phyloP scores from a whole-genome alignment of 2,797 vertebrate species.

The Leptoclinus maculatus region DNA sequence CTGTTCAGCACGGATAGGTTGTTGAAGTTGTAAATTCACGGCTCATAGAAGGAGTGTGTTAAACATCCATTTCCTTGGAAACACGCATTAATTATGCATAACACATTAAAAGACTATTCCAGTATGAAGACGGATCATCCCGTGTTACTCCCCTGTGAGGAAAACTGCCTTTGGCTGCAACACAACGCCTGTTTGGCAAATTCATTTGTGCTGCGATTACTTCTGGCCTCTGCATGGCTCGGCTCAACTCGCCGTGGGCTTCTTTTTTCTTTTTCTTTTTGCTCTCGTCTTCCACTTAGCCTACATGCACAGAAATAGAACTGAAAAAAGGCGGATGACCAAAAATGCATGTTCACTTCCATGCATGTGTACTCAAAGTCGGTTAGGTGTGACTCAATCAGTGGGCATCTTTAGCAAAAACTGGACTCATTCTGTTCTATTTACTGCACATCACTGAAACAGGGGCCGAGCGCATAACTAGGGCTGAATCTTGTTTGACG shows the following conservation, averaged over 20 bases:
- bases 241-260: slow-evolving; percentile 36
- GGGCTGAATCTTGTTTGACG: not conserved
- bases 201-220: slow-evolving; percentile 52
- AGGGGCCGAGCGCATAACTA: not conserved
- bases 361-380: slow-evolving; percentile 1
- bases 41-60: not conserved
- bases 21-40: not conserved
- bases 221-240: slow-evolving; percentile 38
- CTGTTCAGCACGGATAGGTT: not conserved
- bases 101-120: slow-evolving; percentile 16
- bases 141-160: slow-evolving; percentile 11
- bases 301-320: slow-evolving; percentile 51
- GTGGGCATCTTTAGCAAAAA: not conserved
- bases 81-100: slow-evolving; percentile 20
- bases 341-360: slow-evolving; percentile 25
- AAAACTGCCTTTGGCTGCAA: slow-evolving; percentile 22
- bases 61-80: slow-evolving; percentile 12
- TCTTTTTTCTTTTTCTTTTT: not conserved
- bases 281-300: slow-evolving; percentile 46
- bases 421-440: not conserved
- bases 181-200: slow-evolving; percentile 42
- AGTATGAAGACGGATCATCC: slow-evolving; percentile 12
- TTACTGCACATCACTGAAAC: not conserved
- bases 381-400: slow-evolving; percentile 14
- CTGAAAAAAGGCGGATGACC: slow-evolving; percentile 29